These are phyloP conservation scores for Silurus glanis DNA, from an alignment of 2,113 vertebrate species.

Conservation along the genomic window DNA sequence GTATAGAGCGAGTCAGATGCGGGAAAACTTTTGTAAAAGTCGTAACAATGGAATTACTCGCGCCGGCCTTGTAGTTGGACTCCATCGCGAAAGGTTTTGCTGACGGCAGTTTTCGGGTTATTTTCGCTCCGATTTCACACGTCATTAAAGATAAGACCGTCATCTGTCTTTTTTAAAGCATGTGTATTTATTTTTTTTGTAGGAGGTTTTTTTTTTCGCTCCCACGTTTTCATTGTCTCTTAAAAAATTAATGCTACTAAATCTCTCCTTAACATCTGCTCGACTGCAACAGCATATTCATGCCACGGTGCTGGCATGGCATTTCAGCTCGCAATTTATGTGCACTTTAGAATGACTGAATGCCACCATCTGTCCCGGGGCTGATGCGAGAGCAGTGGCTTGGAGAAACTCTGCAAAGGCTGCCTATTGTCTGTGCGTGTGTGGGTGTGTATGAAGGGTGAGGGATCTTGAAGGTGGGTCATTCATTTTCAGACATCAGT, in stretches of 20 bases:
- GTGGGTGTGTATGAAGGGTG: not conserved
- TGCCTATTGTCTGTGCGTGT: not conserved
- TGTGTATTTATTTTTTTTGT: not conserved
- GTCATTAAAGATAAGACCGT: constrained; percentile 26
- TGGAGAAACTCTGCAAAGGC: constrained; percentile 1
- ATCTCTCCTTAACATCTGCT: constrained; percentile 14
- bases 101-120: not conserved
- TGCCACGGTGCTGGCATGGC: constrained; percentile 7
- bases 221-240: constrained; percentile 16
- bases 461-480: constrained; percentile 26
- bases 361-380: constrained; percentile 41
- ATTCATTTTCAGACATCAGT: constrained; percentile 39
- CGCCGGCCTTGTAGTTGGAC: constrained; percentile 25
- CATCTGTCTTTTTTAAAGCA: not conserved
- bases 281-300: constrained; percentile 16
- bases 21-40: constrained; percentile 26
- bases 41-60: constrained; percentile 43
- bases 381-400: constrained; percentile 1
- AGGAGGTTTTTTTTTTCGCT: not conserved
- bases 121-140: constrained; percentile 38
- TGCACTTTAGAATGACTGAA: constrained; percentile 30
- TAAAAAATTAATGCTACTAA: constrained; percentile 16
- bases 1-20: constrained; percentile 21
- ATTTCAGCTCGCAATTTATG: constrained; percentile 34
- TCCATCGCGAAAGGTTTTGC: constrained; percentile 19